Conservation (phyloP, 37 sponge, comb jelly and placozoan species). For the Halichondria panicea region DNA sequence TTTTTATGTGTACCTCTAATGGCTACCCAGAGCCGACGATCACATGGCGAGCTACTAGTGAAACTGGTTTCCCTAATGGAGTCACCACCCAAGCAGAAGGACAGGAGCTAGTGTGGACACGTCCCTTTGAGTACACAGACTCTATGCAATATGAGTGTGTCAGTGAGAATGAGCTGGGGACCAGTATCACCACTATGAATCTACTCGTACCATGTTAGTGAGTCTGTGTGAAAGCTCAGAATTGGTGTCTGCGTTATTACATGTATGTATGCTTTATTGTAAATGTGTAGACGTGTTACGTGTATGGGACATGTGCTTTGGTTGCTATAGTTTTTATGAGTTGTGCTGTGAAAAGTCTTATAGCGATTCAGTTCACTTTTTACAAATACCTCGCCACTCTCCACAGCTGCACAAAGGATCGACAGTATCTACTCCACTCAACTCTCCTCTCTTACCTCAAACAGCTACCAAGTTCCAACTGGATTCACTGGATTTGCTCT, state of each 20-base stretch:
- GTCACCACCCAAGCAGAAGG: neutral
- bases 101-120: conserved; percentile 11
- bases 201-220: conserved; percentile 21
- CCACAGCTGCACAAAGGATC: conserved; percentile 5
- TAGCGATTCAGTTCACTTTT: neutral
- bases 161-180: conserved; percentile 2
- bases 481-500: conserved; percentile 12
- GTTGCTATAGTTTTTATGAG: neutral
- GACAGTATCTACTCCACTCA: conserved; percentile 4
- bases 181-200: neutral
- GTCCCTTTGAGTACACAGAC: conserved; percentile 13
- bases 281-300: neutral
- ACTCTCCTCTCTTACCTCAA: neutral
- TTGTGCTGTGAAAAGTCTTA: neutral
- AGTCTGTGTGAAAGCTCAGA: too few relatives aligned
- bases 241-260: too few relatives aligned
- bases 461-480: conserved; percentile 5
- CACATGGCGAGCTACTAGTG: neutral
- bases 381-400: neutral
- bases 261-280: neutral
- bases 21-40: conserved; percentile 19
- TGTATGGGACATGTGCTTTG: too few relatives aligned
- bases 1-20: conserved; percentile 14
- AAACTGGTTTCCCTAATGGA: neutral
- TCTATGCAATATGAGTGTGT: conserved; percentile 13